A percentile compares a stretch with the other conserved stretches of the same genome.
These are phyloP conservation scores for Sarcophaga peregrina DNA, from an alignment of 1,140 invertebrate species.

Conservation along the genomic window DNA sequence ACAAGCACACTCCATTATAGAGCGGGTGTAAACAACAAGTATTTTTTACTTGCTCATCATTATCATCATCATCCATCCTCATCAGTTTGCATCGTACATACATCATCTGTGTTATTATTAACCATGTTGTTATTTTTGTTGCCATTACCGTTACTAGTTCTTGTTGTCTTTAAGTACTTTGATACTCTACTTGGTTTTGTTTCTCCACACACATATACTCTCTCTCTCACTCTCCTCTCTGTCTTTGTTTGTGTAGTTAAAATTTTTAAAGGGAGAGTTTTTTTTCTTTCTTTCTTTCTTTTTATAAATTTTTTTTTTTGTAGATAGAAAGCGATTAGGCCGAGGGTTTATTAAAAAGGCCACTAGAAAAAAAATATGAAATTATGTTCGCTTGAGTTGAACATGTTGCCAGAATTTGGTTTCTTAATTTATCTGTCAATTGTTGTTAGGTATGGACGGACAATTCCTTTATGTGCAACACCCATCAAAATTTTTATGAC, in stretches of 20 bases:
- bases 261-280: neutral
- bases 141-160: neutral
- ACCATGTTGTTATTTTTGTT: neutral
- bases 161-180: constrained; percentile 15
- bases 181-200: neutral
- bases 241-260: neutral
- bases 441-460: constrained; percentile 7
- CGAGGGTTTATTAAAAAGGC: constrained; percentile 24
- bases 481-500: neutral
- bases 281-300: no score
- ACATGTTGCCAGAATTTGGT: constrained; percentile 39
- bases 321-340: neutral
- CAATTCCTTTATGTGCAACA: neutral
- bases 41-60: neutral
- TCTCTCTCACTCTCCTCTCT: neutral
- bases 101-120: neutral
- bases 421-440: constrained; percentile 36
- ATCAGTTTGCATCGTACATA: no score
- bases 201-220: neutral
- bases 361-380: constrained; percentile 15
- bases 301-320: no score
- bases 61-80: no score
- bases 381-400: constrained; percentile 31
- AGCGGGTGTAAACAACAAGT: constrained; percentile 36
- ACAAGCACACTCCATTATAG: constrained; percentile 9